Evolutionary conservation across 2,888 invertebrate species (phyloP).

Genomic region (Myopa testacea): DNA sequence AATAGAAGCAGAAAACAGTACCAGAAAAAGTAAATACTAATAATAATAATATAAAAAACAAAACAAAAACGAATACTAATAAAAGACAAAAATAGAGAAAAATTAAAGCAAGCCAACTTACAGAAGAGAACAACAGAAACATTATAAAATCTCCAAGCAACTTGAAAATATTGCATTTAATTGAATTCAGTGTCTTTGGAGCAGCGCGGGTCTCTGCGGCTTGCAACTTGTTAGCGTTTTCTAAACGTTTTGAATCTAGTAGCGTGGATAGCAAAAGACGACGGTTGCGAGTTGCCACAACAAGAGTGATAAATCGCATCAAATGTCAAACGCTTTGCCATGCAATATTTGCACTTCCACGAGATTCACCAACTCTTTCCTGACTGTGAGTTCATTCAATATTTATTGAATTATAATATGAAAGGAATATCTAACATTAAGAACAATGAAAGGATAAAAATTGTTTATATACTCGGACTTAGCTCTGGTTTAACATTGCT

Average conservation of each 20-base stretch:
- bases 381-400: too few species aligned
- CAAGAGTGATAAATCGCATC: not conserved
- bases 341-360: not conserved
- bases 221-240: not conserved
- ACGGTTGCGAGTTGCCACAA: not conserved
- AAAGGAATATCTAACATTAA: too few species aligned
- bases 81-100: not conserved
- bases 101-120: too few species aligned
- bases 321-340: not conserved
- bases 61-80: not conserved
- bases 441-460: too few species aligned
- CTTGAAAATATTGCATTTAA: not conserved
- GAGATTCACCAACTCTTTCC: too few species aligned
- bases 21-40: not conserved
- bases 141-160: too few species aligned
- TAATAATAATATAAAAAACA: not conserved
- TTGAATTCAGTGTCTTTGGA: slow-evolving; percentile 6
- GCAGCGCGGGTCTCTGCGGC: not conserved
- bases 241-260: too few species aligned
- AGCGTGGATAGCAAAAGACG: not conserved
- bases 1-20: not conserved
- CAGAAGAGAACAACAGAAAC: too few species aligned
- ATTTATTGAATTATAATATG: too few species aligned
- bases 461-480: too few species aligned
- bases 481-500: too few species aligned